Base-by-base conservation (phyloP, 2,113 vertebrate genomes). In the Struthio camelus region DNA sequence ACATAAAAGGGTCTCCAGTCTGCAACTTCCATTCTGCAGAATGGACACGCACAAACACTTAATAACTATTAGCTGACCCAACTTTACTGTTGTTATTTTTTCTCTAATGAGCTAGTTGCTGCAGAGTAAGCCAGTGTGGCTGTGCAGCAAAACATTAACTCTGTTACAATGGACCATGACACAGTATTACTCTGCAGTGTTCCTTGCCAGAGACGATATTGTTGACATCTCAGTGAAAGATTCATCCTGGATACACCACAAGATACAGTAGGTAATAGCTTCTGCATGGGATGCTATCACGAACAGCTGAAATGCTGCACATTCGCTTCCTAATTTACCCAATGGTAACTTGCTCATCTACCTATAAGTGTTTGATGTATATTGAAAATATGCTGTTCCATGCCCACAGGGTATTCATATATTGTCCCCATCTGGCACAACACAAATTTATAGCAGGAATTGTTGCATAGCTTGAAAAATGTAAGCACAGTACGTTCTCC, bases 401-500 rank as follows among this genome's bases (percentile, higher is more conserved):
- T 36, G 34, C 59, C 73, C 71, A 91, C 40, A 62, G 79, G n/a
- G 77, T 73, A 91, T 87, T 50, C 79, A 76, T 56, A 54, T 69
- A 61, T 53, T 69, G 86, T 88, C 50, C 46, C 46, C 23, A 66
- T 85, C 72, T 85, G 86, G 59, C n/a, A 92, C 42, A 85, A n/a
- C 11, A 78, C 64, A 77, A 78, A 92, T 84, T 69, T 85, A 16
- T 58, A 78, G 64, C 92, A 92, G 53, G 85, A 93, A 86, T 76
- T 89, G 46, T 67, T 94, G 73, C 73, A 84, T 80, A 93, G 77
- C 32, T 89, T 89, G 67, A 80, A 90, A 95, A 96, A 89, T 44
- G 59, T 93, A 83, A 95, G 94, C 75, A 94, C 77, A 91, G 69
- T 16, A 30, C 0, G 4, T 94, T 85, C 86, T 95, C 59, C 50